Percentiles rank a stretch among this genome's conserved stretches.
These are phyloP conservation scores for Zaprionus bogoriensis DNA, from an alignment of 2,888 invertebrate species.

Conservation along the genomic window DNA sequence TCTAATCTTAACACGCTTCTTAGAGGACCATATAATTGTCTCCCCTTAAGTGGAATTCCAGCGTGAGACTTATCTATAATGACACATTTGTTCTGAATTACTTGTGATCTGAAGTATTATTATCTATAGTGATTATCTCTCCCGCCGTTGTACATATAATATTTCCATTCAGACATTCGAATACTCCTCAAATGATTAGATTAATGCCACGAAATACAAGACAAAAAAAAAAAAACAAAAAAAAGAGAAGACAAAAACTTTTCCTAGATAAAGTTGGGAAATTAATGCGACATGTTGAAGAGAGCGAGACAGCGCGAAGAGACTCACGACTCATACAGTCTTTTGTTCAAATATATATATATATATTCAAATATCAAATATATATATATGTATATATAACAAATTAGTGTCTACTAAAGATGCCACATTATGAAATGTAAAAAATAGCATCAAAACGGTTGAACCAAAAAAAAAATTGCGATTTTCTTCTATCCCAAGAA, in stretches of 20 bases:
- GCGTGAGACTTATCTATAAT: conserved; percentile 22
- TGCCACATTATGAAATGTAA: too few relatives aligned
- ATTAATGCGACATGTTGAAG: background rate
- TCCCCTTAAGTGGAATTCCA: conserved; percentile 24
- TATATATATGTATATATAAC: too few relatives aligned
- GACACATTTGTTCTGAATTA: conserved; percentile 30
- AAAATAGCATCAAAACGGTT: too few relatives aligned
- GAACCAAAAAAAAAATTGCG: too few relatives aligned
- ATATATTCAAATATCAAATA: too few relatives aligned
- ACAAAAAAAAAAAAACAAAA: too few relatives aligned
- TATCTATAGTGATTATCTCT: conserved; percentile 43
- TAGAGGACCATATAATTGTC: conserved; percentile 12
- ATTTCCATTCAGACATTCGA: conserved; percentile 13
- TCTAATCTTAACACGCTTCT: background rate
- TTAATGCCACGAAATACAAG: conserved; percentile 31
- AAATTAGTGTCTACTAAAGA: too few relatives aligned
- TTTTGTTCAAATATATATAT: too few relatives aligned
- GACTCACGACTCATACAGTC: background rate
- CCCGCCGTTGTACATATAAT: background rate
- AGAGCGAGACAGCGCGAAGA: background rate
- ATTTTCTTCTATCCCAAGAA: too few relatives aligned
- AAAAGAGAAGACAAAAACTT: background rate
- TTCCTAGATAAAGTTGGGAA: background rate
- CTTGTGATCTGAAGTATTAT: conserved; percentile 41
- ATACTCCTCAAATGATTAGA: conserved; percentile 35